Conservation (phyloP, 2,113 vertebrate genomes). For the Naja naja region DNA sequence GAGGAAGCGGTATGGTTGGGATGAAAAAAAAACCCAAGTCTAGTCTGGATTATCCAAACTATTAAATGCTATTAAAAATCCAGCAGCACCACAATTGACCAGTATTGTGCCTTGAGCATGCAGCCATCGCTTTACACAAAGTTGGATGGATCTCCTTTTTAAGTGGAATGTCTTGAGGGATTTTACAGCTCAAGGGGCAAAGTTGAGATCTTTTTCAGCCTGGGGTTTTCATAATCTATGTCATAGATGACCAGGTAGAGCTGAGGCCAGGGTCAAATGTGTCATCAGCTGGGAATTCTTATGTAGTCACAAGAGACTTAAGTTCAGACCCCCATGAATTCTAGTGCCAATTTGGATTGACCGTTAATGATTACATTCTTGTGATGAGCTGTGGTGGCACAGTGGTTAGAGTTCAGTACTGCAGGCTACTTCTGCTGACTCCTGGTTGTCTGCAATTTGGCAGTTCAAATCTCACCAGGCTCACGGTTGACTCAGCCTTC, state of each 20-base stretch:
- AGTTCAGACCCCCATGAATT: background rate
- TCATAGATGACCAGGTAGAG: no score
- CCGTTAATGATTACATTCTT: background rate
- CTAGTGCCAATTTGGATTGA: background rate
- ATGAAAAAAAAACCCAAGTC: no score
- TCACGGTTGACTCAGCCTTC: no score
- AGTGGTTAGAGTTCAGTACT: no score
- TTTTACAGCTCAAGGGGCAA: background rate
- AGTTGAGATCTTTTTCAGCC: background rate
- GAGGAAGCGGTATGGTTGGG: background rate
- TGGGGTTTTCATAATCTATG: background rate
- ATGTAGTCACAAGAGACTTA: background rate
- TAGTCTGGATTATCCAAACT: background rate
- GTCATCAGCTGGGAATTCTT: background rate
- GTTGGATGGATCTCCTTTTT: background rate
- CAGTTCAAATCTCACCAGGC: no score
- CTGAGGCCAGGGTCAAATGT: background rate
- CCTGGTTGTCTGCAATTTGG: no score
- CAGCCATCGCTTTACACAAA: background rate
- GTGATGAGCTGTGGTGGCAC: no score
- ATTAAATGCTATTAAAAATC: background rate
- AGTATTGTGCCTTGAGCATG: background rate
- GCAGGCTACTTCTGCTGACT: no score
- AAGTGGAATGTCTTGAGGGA: background rate
- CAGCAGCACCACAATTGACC: background rate